Evolutionary conservation across 2,113 vertebrate genomes (phyloP).

Genomic region (Corythoichthys haematopterus): DNA sequence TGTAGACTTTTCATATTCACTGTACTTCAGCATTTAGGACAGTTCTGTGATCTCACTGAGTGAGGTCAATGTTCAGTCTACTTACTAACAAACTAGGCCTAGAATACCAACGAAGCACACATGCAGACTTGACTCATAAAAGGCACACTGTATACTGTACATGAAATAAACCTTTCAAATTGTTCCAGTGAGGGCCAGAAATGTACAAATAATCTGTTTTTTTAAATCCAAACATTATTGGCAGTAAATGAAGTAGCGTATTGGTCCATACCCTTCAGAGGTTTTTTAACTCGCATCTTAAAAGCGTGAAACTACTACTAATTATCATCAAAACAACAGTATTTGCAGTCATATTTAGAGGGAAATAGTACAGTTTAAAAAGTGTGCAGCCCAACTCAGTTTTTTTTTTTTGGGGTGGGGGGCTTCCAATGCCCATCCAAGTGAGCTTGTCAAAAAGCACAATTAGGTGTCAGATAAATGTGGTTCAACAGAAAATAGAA

Average conservation of each 20-base stretch:
- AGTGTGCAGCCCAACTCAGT: conserved; percentile 21
- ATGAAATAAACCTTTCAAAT: conserved; percentile 57
- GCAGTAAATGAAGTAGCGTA: conserved; percentile 41
- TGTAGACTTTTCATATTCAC: not conserved
- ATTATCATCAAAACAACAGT: conserved; percentile 16
- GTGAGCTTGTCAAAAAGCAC: conserved; percentile 16
- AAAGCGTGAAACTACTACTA: conserved; percentile 17
- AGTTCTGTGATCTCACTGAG: conserved; percentile 39
- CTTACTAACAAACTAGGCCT: conserved; percentile 56
- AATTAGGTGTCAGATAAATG: conserved; percentile 27
- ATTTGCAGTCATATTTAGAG: conserved; percentile 18
- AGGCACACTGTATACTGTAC: conserved; percentile 67
- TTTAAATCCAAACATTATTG: conserved; percentile 41
- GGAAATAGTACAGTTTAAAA: conserved; percentile 18
- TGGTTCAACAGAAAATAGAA: conserved; percentile 25
- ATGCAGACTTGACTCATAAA: conserved; percentile 62
- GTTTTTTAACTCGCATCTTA: conserved; percentile 5
- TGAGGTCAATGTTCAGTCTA: conserved; percentile 51
- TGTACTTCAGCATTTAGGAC: conserved; percentile 15
- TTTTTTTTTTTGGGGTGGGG: conserved; percentile 9
- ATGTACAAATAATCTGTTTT: conserved; percentile 50
- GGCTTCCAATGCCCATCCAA: conserved; percentile 25
- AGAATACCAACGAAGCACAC: conserved; percentile 59
- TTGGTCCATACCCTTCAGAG: conserved; percentile 16
- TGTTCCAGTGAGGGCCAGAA: conserved; percentile 41